Evolutionary conservation across 2,113 vertebrate genomes (phyloP), one percentile per base, ranked within the genome.

Genomic region (Nasalis larvatus): DNA sequence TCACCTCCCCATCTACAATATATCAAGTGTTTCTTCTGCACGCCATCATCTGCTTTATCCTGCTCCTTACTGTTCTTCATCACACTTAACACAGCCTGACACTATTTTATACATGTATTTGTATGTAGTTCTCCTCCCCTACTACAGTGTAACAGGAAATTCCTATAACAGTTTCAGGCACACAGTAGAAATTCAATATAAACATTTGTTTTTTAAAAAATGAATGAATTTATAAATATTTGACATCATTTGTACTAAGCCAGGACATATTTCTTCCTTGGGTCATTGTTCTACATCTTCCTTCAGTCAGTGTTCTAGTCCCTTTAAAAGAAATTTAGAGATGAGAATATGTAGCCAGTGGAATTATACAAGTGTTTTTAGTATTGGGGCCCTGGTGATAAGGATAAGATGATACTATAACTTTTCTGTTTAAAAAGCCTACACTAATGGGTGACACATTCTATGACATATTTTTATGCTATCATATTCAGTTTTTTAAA

Each of bases 401-500:
- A 9, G n/a, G 30, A 13, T 30, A 96, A 58, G 21, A 86, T 71
- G 47, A 80, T n/a, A 37, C 7, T 78, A 58, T 86, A 74, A 45
- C 68, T 83, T 96, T 94, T 85, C 10, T 69, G 91, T 96, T 89
- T 56, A 89, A 86, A 96, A 95, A 49, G 20, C 1, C 32, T 91
- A 25, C 23, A 56, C 45, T 78, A n/a, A 73, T 77, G 21, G 63
- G 42, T 96, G 60, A 83, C 71, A 84, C 47, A 90, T 47, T 89
- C 74, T 40, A 9, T 74, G 42, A 74, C 13, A 80, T 76, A 52
- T 91, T 96, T 95, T 95, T 49, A 89, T 81, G 63, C 80, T 93
- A 17, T 93, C 83, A 32, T 95, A 94, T 87, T 92, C 74, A 45
- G 60, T 80, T 93, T 93, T 95, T 95, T 3, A 60, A 74, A 95